Percentiles rank a stretch among this genome's conserved stretches.
phyloP scores from a whole-genome alignment of 2,888 invertebrate species.

The Leptinotarsa juncta region DNA sequence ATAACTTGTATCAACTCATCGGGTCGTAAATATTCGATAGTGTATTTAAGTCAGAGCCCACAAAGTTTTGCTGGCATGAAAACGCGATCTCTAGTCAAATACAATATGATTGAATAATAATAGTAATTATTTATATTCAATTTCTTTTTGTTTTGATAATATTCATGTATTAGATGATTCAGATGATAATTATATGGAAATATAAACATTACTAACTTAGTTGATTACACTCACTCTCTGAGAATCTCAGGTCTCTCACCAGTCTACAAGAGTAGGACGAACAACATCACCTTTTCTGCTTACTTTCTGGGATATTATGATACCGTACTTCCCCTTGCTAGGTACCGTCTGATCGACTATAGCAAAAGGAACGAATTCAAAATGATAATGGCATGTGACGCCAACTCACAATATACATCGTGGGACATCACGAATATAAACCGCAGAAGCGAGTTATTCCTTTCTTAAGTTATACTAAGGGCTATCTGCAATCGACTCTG shows the following conservation, averaged over 20 bases:
- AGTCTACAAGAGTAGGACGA: not conserved
- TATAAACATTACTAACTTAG: no score
- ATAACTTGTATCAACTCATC: no score
- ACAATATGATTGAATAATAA: no score
- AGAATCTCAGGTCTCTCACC: not conserved
- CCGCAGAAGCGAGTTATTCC: constrained; percentile 20
- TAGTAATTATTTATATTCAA: no score
- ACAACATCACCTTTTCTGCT: not conserved
- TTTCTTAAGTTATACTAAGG: not conserved
- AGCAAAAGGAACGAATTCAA: not conserved
- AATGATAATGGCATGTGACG: constrained; percentile 23
- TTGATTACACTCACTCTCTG: no score
- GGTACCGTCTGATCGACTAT: not conserved
- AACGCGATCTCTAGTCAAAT: no score
- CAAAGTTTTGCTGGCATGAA: no score
- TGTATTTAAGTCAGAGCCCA: no score
- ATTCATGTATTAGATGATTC: no score
- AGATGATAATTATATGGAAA: no score
- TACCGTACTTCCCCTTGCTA: not conserved
- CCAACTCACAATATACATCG: constrained; percentile 29
- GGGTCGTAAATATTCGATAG: no score
- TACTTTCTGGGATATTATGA: not conserved
- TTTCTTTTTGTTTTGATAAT: no score
- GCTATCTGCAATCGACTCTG: constrained; percentile 3
- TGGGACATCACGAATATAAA: constrained; percentile 33